phyloP scores from a whole-genome alignment of 2,888 invertebrate species.

The Chaitophorus viminalis region DNA sequence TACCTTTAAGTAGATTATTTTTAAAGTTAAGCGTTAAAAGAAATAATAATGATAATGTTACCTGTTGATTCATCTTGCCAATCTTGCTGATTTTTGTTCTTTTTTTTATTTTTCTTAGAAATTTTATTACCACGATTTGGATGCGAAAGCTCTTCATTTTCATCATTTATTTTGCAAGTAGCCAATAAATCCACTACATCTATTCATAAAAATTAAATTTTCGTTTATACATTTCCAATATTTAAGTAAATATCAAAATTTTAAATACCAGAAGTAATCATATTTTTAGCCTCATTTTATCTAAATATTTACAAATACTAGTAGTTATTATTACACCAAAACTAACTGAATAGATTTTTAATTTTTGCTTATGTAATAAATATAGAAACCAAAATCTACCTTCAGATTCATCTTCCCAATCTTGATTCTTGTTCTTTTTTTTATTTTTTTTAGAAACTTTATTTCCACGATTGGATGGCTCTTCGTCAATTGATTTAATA shows the following conservation, averaged over 20 bases:
- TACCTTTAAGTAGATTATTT: too few species aligned
- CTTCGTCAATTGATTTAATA: background rate
- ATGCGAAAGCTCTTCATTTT: background rate
- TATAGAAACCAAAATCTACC: background rate
- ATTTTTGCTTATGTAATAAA: too few species aligned
- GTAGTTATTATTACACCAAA: too few species aligned
- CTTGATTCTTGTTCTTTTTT: slow-evolving; percentile 38
- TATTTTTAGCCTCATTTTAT: too few species aligned
- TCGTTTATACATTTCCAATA: too few species aligned
- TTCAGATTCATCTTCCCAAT: slow-evolving; percentile 16
- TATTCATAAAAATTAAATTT: background rate
- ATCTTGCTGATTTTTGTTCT: background rate
- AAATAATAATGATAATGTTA: background rate
- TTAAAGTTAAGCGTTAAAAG: too few species aligned
- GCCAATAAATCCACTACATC: slow-evolving; percentile 14
- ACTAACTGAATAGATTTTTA: too few species aligned
- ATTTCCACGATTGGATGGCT: background rate
- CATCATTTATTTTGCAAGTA: background rate
- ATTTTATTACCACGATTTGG: slow-evolving; percentile 14
- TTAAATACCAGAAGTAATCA: too few species aligned
- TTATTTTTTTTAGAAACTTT: slow-evolving; percentile 44
- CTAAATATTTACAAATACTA: too few species aligned
- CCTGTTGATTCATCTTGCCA: background rate
- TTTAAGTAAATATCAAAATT: too few species aligned
- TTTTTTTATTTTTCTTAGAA: slow-evolving; percentile 21